These are phyloP conservation scores for Drosophila seguyi DNA, from an alignment of 1,140 invertebrate genomes.

Conservation along the genomic window DNA sequence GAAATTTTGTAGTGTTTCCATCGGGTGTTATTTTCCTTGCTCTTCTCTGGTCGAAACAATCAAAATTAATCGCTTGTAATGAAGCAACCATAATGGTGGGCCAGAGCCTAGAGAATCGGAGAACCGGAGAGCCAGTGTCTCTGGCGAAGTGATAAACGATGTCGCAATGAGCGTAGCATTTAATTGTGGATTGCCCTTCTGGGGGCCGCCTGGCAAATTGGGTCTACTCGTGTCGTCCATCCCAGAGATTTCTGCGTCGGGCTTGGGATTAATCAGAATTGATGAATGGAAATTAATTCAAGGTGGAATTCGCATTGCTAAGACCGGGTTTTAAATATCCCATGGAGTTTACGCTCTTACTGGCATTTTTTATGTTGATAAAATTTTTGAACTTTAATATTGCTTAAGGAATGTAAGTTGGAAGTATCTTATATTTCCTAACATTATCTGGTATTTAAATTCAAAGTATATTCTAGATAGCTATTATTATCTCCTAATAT, in stretches of 20 bases:
- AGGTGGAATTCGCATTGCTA: conserved; percentile 20
- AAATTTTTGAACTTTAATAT: background rate
- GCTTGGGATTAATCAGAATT: conserved; percentile 72
- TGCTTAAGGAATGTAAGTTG: background rate
- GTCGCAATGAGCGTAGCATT: conserved; percentile 63
- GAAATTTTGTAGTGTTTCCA: conserved; percentile 38
- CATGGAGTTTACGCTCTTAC: background rate
- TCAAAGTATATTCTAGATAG: too few species aligned
- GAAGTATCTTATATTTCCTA: background rate
- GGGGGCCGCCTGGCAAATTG: conserved; percentile 39
- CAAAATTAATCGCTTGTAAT: conserved; percentile 80
- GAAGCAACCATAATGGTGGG: conserved; percentile 61
- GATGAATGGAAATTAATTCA: conserved; percentile 53
- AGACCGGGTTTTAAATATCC: conserved; percentile 18
- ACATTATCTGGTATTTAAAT: too few species aligned
- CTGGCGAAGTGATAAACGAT: conserved; percentile 70
- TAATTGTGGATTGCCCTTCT: conserved; percentile 73
- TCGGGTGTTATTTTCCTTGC: conserved; percentile 13
- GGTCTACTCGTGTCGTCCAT: conserved; percentile 43
- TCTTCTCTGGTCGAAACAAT: conserved; percentile 56
- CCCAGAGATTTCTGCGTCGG: conserved; percentile 23
- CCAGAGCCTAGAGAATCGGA: conserved; percentile 24
- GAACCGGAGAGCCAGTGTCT: conserved; percentile 1
- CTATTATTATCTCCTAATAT: background rate
- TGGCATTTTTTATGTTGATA: background rate